Evolutionary conservation across 2,888 invertebrate species (phyloP).

Genomic region (Thyatira batis): DNA sequence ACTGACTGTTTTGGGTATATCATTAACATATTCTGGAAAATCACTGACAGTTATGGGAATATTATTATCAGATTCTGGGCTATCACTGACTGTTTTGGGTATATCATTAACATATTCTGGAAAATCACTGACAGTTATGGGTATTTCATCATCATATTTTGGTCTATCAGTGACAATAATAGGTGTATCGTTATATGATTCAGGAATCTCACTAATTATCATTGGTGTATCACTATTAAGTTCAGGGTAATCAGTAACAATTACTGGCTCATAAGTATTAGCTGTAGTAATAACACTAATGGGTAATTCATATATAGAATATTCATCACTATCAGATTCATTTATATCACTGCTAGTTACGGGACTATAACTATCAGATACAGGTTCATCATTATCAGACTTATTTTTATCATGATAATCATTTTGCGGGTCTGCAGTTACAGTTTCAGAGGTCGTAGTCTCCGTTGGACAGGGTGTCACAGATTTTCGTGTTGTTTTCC

Average conservation of each 20-base stretch:
- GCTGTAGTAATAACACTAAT: too few relatives aligned
- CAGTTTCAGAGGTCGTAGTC: slow-evolving; percentile 2
- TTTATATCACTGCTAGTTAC: not conserved
- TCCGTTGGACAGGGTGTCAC: slow-evolving; percentile 27
- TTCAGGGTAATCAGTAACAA: not conserved
- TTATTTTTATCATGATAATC: too few relatives aligned
- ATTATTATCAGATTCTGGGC: not conserved
- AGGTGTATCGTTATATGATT: not conserved
- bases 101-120: not conserved
- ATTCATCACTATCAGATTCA: not conserved
- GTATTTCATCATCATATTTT: too few relatives aligned
- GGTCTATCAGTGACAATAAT: not conserved
- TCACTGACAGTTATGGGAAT: not conserved
- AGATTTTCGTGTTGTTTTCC: slow-evolving; percentile 25
- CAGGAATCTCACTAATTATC: not conserved
- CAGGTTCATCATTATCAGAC: not conserved
- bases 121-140: not conserved
- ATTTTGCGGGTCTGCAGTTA: too few relatives aligned
- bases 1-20: too few relatives aligned
- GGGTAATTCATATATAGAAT: too few relatives aligned
- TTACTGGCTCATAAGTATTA: too few relatives aligned
- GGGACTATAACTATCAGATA: not conserved
- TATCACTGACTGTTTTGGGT: not conserved
- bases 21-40: too few relatives aligned
- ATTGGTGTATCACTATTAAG: not conserved